These are phyloP conservation scores for Crioceris asparagi DNA, from an alignment of 2,888 invertebrate genomes.

Conservation along the genomic window DNA sequence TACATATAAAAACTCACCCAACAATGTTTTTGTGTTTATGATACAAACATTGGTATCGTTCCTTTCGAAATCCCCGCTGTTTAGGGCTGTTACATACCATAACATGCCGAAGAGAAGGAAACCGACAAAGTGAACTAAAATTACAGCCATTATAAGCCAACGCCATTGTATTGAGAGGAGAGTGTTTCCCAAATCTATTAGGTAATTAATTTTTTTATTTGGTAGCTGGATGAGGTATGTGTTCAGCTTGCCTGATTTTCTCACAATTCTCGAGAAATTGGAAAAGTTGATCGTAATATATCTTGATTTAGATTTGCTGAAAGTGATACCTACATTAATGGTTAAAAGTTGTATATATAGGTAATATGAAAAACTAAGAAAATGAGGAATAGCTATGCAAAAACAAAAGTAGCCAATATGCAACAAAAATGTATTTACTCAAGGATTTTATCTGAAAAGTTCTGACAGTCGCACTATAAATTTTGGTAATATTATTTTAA, in stretches of 20 bases:
- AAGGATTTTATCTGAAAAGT: no score
- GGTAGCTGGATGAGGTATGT: constrained; percentile 23
- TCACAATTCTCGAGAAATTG: constrained; percentile 21
- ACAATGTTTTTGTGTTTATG: constrained; percentile 26
- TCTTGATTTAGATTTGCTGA: no score
- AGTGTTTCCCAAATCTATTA: constrained; percentile 49
- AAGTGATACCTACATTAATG: no score
- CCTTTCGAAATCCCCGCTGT: constrained; percentile 25
- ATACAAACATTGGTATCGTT: constrained; percentile 22
- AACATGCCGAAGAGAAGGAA: constrained; percentile 24
- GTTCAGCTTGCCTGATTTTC: constrained; percentile 26
- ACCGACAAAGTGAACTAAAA: constrained; percentile 25
- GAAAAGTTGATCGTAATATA: constrained; percentile 16
- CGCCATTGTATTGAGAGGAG: constrained; percentile 66
- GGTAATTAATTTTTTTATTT: constrained; percentile 26
- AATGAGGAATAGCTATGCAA: no score
- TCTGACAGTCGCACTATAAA: no score
- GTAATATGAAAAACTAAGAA: no score
- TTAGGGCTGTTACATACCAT: constrained; percentile 24
- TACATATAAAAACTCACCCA: constrained; percentile 15
- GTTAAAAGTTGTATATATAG: no score
- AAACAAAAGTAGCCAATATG: no score
- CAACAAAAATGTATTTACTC: no score
- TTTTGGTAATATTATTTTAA: no score
- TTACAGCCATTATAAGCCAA: constrained; percentile 46